These are phyloP conservation scores for Carcharodon carcharias DNA, from an alignment of 2,797 vertebrate genomes.

Conservation along the genomic window DNA sequence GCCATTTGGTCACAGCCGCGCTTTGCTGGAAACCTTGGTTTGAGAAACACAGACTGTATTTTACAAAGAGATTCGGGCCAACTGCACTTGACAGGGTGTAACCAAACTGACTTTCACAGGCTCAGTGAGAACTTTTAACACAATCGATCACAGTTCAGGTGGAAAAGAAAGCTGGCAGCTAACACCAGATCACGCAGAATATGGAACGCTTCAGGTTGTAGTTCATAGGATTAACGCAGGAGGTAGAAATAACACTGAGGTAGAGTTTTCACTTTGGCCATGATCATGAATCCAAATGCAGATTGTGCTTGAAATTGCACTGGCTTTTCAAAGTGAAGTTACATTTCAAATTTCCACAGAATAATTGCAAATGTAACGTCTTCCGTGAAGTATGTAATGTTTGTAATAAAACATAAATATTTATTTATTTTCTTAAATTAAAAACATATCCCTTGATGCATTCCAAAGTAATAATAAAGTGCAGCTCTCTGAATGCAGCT, in stretches of 20 bases:
- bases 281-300: not conserved
- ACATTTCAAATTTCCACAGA: not conserved
- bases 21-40: not conserved
- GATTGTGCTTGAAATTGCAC: not conserved
- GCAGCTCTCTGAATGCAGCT: not conserved
- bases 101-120: not conserved
- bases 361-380: not conserved
- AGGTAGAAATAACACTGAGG: not conserved
- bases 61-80: not conserved
- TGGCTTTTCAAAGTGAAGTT: not conserved
- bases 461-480: not conserved
- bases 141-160: conserved; percentile 12
- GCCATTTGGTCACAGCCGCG: not conserved
- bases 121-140: not conserved
- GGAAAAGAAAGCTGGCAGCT: not conserved
- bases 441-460: not conserved
- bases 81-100: not conserved
- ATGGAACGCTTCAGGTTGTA: not conserved
- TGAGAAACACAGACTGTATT: not conserved
- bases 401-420: not conserved
- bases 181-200: not conserved
- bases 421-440: not conserved
- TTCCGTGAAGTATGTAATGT: not conserved
- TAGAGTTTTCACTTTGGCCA: not conserved
- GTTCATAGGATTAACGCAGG: not conserved